Evolutionary conservation across 92 coral and sea anemone species (phyloP), one percentile per base, ranked within the genome.

Genomic region (Epizoanthus illoricatus): DNA sequence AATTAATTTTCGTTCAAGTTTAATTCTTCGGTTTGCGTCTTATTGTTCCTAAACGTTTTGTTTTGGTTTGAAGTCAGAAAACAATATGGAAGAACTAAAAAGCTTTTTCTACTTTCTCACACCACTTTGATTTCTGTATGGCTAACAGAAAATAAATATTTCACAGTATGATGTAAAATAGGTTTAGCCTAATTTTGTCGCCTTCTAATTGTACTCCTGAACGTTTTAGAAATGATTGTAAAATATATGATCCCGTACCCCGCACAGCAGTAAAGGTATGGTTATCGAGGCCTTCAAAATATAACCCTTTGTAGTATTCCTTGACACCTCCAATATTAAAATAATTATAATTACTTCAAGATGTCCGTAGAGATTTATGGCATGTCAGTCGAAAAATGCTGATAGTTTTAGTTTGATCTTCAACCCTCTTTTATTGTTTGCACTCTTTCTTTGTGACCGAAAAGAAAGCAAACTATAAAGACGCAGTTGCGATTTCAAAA

Each of bases 171-270:
- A 20, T 78, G 60, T 45, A 20, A 78, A 43, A 78, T 43, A 64
- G 57, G 42, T 63, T 62, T 21, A 63, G 71, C 82, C 49, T 64
- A 78, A 78, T 78, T 78, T 64, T 36, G 23, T 42, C 71, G n/a
- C 61, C 60, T 45, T 40, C 82, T 78, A 78, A 78, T 64, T 62
- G 57, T 43, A 13, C 15, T 42, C 10, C 45, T 78, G 82, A 78
- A 78, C 82, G 82, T 78, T 78, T 78, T 78, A 63, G 71, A 78
- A 78, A 70, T 78, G 82, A 78, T 61, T 78, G 82, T 78, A 78
- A 78, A 78, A 63, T 78, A 78, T 42, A 78, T 64, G 67, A 21
- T 21, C 61, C 45, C 21, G 49, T 78, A 78, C 28, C 24, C 6
- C 23, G 4, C 82, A 20, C 70, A 78, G 82, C 23, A 40, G 82